Evolutionary conservation across 2,113 vertebrate species (phyloP).

Genomic region (Megaleporinus macrocephalus): DNA sequence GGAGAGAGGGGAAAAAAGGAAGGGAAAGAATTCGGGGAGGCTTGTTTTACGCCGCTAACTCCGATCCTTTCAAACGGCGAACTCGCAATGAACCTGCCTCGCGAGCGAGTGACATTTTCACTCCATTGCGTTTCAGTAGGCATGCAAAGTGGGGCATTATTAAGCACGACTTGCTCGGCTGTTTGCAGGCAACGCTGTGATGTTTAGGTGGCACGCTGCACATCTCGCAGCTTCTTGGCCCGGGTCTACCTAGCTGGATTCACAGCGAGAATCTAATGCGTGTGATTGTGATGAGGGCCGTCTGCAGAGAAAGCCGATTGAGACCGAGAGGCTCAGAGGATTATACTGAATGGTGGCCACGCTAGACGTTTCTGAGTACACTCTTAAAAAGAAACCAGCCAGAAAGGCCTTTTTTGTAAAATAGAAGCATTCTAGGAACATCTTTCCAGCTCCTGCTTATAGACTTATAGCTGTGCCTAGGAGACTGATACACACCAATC

Average conservation of each 20-base stretch:
- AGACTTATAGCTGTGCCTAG: too few species aligned
- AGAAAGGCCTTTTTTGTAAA: too few species aligned
- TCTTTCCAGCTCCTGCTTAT: too few species aligned
- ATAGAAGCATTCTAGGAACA: too few species aligned
- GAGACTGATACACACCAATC: too few species aligned
- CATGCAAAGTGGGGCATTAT: conserved; percentile 49
- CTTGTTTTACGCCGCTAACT: conserved; percentile 38
- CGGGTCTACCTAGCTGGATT: conserved; percentile 4
- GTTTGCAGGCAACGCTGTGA: conserved; percentile 37
- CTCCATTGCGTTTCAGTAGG: conserved; percentile 38
- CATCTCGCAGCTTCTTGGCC: background rate
- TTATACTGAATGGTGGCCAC: background rate
- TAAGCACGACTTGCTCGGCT: conserved; percentile 43
- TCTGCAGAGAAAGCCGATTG: background rate
- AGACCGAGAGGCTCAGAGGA: background rate
- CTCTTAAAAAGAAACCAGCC: background rate
- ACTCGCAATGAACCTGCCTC: conserved; percentile 32
- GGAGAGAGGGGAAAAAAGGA: conserved; percentile 48
- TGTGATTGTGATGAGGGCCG: background rate
- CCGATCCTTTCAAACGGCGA: conserved; percentile 26
- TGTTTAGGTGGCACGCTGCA: conserved; percentile 32
- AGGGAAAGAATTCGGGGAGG: conserved; percentile 15
- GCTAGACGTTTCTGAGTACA: background rate
- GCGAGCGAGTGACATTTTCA: background rate
- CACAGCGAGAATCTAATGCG: conserved; percentile 3